A percentile compares a stretch with the other conserved stretches of the same genome.
Evolutionary conservation across 2,888 invertebrate genomes (phyloP).

Genomic region (Troglohyphantes excavatus): DNA sequence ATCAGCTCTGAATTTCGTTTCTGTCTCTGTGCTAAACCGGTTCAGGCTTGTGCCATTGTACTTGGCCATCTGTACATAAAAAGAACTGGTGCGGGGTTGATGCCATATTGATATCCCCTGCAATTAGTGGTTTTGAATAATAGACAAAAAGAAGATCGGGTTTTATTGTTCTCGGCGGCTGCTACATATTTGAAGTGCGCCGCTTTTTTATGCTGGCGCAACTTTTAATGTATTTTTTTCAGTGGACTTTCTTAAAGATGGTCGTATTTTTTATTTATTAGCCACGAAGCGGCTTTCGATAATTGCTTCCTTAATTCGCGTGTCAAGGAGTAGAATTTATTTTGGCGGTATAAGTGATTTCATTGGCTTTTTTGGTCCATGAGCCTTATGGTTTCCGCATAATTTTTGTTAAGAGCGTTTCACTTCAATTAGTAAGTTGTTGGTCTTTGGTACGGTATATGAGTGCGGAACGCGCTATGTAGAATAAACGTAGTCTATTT

Average conservation of each 20-base stretch:
- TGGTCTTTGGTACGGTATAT: too few relatives aligned
- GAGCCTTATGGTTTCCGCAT: too few relatives aligned
- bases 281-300: background rate
- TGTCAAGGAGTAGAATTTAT: too few relatives aligned
- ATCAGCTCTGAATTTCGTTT: background rate
- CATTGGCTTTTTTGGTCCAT: too few relatives aligned
- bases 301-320: too few relatives aligned
- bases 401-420: too few relatives aligned
- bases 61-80: background rate
- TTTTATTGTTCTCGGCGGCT: conserved; percentile 4
- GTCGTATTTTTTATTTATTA: background rate
- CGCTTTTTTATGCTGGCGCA: too few relatives aligned
- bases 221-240: too few relatives aligned
- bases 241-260: background rate
- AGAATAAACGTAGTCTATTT: too few relatives aligned
- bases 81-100: background rate
- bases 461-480: too few relatives aligned
- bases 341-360: too few relatives aligned
- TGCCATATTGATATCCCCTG: background rate
- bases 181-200: background rate
- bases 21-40: background rate
- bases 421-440: too few relatives aligned
- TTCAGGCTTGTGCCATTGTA: background rate
- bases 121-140: conserved; percentile 6
- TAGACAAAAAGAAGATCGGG: background rate